Percentiles rank a stretch among this genome's conserved stretches.
Evolutionary conservation across 2,113 vertebrate species (phyloP).

Genomic region (Panthera tigris): DNA sequence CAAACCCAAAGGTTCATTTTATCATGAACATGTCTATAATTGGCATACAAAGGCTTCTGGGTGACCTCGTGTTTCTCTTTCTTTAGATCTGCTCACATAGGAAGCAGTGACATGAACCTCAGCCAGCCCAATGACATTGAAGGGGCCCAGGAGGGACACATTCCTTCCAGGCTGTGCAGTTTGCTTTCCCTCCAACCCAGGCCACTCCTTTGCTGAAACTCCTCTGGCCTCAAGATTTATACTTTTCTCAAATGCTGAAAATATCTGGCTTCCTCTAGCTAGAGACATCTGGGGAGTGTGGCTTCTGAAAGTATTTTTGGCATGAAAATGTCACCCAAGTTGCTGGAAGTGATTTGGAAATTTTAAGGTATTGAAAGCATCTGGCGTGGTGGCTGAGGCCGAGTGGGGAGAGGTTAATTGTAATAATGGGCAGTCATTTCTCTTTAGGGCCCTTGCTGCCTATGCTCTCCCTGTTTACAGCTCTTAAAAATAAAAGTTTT

Average conservation of each 20-base stretch:
- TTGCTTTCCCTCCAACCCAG: background rate
- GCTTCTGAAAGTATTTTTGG: constrained; percentile 53
- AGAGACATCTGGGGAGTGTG: constrained; percentile 40
- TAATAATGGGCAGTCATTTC: background rate
- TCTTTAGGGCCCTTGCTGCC: background rate
- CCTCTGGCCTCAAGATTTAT: background rate
- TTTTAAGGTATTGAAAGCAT: constrained; percentile 34
- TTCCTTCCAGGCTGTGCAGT: background rate
- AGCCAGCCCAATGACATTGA: fast-evolving
- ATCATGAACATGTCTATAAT: background rate
- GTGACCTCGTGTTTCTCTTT: background rate
- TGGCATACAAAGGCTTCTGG: constrained; percentile 32
- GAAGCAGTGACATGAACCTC: background rate
- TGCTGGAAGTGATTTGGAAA: constrained; percentile 20
- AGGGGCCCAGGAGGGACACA: background rate
- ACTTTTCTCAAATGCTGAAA: background rate
- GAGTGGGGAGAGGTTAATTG: background rate
- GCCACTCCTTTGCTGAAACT: background rate
- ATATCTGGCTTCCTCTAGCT: background rate
- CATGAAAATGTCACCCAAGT: constrained; percentile 12
- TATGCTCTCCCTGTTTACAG: background rate
- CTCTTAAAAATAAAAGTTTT: background rate
- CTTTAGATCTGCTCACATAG: background rate
- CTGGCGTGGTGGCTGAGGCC: background rate
- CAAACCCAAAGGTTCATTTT: background rate